Evolutionary conservation across 1,140 invertebrate species (phyloP).

Genomic region (Euwallacea similis): DNA sequence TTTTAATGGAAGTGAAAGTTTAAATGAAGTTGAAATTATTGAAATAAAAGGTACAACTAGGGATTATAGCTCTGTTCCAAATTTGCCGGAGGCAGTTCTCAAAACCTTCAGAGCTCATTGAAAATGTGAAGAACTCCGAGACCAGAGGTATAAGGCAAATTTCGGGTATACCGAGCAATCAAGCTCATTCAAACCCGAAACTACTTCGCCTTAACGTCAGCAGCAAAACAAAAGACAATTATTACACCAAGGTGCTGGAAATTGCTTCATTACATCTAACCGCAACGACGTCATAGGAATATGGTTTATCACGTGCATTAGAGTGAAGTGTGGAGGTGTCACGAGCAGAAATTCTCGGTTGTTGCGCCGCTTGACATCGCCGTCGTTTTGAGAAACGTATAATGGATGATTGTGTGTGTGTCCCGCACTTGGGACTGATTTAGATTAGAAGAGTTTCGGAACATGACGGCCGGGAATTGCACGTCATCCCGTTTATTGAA

Average conservation of each 20-base stretch:
- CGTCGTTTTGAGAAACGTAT: slow-evolving; percentile 28
- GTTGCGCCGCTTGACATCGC: slow-evolving; percentile 28
- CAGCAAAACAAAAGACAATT: not conserved
- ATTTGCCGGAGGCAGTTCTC: not conserved
- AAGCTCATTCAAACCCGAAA: no score
- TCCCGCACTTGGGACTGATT: slow-evolving; percentile 20
- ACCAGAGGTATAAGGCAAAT: not conserved
- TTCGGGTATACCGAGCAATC: no score
- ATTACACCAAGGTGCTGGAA: slow-evolving; percentile 13
- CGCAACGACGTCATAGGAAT: slow-evolving; percentile 26
- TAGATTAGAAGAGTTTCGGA: slow-evolving; percentile 6
- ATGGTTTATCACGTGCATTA: slow-evolving; percentile 34
- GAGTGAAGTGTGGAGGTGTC: slow-evolving; percentile 34
- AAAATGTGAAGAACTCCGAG: not conserved
- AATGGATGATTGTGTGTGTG: slow-evolving; percentile 32
- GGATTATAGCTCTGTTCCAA: not conserved
- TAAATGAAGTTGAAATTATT: not conserved
- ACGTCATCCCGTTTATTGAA: no score
- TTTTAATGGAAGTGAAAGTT: not conserved
- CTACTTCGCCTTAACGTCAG: no score
- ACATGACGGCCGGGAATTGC: not conserved
- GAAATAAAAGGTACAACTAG: not conserved
- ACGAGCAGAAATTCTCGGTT: slow-evolving; percentile 32
- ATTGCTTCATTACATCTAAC: slow-evolving; percentile 34
- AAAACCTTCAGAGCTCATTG: not conserved